Percentiles rank a stretch among this genome's conserved stretches.
Conservation (phyloP, 2,797 vertebrate species). For the Sebastes miniatus region DNA sequence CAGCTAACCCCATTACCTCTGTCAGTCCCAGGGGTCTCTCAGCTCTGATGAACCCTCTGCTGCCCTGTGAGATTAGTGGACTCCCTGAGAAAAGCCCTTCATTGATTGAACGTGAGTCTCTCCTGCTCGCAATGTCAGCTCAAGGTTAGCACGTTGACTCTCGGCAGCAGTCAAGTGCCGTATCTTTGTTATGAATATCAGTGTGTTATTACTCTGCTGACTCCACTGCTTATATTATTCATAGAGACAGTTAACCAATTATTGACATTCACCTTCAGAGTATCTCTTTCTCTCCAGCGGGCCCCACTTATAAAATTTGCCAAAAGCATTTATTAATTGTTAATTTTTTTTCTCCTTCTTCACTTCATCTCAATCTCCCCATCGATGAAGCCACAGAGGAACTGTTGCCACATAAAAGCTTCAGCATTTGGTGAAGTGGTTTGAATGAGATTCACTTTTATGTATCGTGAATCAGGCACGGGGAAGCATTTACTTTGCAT, state of each 20-base stretch:
- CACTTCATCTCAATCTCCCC: slow-evolving; percentile 26
- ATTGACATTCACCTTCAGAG: slow-evolving; percentile 47
- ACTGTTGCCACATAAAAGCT: slow-evolving; percentile 58
- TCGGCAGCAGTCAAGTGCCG: slow-evolving; percentile 28
- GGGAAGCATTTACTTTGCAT: slow-evolving; percentile 64
- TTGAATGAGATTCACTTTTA: slow-evolving; percentile 60
- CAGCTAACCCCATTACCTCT: slow-evolving; percentile 71
- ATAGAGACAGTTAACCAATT: slow-evolving; percentile 50
- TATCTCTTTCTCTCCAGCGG: slow-evolving; percentile 28
- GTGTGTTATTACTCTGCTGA: slow-evolving; percentile 50
- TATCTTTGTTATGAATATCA: slow-evolving; percentile 57
- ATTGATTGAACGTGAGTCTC: slow-evolving; percentile 71
- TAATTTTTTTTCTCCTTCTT: slow-evolving; percentile 12
- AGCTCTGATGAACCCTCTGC: slow-evolving; percentile 73
- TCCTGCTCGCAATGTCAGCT: slow-evolving; percentile 73
- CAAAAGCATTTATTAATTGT: slow-evolving; percentile 58
- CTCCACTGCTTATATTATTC: slow-evolving; percentile 58
- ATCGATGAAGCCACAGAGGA: slow-evolving; percentile 39
- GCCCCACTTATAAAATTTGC: slow-evolving; percentile 39
- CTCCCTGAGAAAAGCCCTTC: slow-evolving; percentile 77
- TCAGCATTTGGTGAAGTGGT: slow-evolving; percentile 50
- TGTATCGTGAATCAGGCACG: slow-evolving; percentile 43
- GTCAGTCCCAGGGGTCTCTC: slow-evolving; percentile 70
- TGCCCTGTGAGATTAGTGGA: slow-evolving; percentile 80
- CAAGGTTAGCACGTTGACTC: slow-evolving; percentile 67